These are phyloP conservation scores for Allophyes oxyacanthae DNA, from an alignment of 2,888 invertebrate genomes.

Conservation along the genomic window DNA sequence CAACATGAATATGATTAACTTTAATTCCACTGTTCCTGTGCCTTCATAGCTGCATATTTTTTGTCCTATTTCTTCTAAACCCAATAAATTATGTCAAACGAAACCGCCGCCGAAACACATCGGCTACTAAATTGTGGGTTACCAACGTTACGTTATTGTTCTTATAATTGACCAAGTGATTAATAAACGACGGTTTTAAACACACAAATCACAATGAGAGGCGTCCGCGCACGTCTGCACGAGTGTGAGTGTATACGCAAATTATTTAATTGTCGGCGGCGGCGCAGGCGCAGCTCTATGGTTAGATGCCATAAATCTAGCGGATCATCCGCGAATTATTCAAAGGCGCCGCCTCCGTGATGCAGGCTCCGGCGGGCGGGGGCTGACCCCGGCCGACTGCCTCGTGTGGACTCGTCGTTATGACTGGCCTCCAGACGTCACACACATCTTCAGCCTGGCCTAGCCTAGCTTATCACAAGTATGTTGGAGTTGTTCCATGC, in stretches of 20 bases:
- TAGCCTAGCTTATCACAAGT: no score
- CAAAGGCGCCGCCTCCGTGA: conserved; percentile 77
- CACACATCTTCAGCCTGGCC: no score
- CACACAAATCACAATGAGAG: conserved; percentile 74
- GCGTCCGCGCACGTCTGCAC: conserved; percentile 34
- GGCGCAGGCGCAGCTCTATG: conserved; percentile 75
- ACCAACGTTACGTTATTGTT: conserved; percentile 47
- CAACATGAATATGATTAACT: conserved; percentile 8
- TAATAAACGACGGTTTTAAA: conserved; percentile 65
- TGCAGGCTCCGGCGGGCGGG: conserved; percentile 18
- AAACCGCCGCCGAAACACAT: conserved; percentile 39
- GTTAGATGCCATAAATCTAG: conserved; percentile 86
- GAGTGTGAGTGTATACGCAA: conserved; percentile 71
- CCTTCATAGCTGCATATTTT: conserved; percentile 36
- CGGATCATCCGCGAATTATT: conserved; percentile 82
- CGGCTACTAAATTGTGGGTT: conserved; percentile 59
- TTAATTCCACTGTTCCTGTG: conserved; percentile 21
- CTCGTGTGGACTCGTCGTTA: conserved; percentile 13
- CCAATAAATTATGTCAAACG: conserved; percentile 47
- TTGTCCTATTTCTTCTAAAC: conserved; percentile 46
- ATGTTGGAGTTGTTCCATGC: no score
- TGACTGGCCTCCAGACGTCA: conserved; percentile 7
- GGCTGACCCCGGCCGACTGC: conserved; percentile 41
- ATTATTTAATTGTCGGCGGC: conserved; percentile 83
- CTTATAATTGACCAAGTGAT: conserved; percentile 58